Evolutionary conservation across 2,888 invertebrate species (phyloP), one percentile per base, ranked within the genome.

Genomic region (Deladenus siricidicola): DNA sequence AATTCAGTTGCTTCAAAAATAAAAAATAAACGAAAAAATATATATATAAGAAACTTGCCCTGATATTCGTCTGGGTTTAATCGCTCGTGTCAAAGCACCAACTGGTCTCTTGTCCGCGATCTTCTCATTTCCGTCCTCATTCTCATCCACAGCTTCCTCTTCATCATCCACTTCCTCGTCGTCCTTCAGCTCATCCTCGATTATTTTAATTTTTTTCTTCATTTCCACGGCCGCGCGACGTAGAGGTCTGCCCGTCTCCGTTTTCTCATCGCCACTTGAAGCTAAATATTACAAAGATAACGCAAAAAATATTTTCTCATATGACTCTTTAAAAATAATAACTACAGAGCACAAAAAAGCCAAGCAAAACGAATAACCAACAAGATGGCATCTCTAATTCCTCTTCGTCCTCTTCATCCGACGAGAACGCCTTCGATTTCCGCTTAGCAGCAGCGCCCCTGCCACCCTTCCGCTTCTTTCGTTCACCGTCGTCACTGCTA

Each of bases 191-290:
- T 14, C 14, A 14, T 48, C 17, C 10, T 52, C 47, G 14, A 52
- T 52, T 39, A 64, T 63, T 21, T 43, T 29, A 23, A 65, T 44
- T 34, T 70, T 69, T 29, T 49, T 48, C 19, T 63, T 55, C 23
- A 57, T 64, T 21, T 67, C 64, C 14, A 45, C 65, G 17, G 66
- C 70, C 8, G 71, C 71, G 4, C 57, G 49, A 8, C 69, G 56
- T 45, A 71, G 58, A 10, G 69, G 71, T 17, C 70, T 56, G 4
- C 70, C 69, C 14, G 63, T 55, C 24, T 59, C 60, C 10, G 64
- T 69, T 30, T 57, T 53, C 4, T 34, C 59, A 8, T 60, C 60
- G 2, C 53, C 62, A 17, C 56, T 56, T 14, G 60, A 62, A 14
- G 19, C 55, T 55, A 21, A 4, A 52, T 21, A 24, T 14, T n/a